Evolutionary conservation across 2,113 vertebrate species (phyloP).

Genomic region (Pao palembangensis): DNA sequence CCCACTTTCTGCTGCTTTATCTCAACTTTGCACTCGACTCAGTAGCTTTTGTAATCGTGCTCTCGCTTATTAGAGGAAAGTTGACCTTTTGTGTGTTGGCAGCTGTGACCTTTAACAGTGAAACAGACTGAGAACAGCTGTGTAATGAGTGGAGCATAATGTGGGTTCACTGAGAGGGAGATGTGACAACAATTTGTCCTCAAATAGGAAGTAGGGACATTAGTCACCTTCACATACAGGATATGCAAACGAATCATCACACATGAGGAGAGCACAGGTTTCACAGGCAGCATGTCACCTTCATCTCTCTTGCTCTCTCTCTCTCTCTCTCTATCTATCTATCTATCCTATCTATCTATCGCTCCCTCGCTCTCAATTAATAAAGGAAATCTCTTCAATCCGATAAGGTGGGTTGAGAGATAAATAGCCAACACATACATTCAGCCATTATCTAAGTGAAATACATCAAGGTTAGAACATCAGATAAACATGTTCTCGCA

Average conservation of each 20-base stretch:
- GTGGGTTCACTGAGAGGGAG: conserved; percentile 32
- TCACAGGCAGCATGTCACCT: conserved; percentile 53
- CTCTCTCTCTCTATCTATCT: too few relatives aligned
- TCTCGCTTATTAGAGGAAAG: conserved; percentile 61
- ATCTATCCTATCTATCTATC: too few relatives aligned
- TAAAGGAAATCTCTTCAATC: too few relatives aligned
- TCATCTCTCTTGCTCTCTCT: conserved; percentile 23
- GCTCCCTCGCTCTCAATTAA: too few relatives aligned
- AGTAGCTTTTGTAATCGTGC: conserved; percentile 58
- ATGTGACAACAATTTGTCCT: conserved; percentile 55
- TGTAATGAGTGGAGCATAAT: conserved; percentile 58
- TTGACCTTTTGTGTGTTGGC: conserved; percentile 72
- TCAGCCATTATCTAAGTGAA: too few relatives aligned
- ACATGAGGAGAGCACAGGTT: conserved; percentile 18
- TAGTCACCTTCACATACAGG: conserved; percentile 59
- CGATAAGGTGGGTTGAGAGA: too few relatives aligned
- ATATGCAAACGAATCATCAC: conserved; percentile 19
- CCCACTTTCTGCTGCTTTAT: conserved; percentile 25
- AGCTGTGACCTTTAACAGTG: conserved; percentile 68
- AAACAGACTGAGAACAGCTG: conserved; percentile 57
- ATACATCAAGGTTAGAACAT: too few relatives aligned
- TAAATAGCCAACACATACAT: too few relatives aligned
- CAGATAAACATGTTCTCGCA: too few relatives aligned
- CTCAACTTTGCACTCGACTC: conserved; percentile 23
- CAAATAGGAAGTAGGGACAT: conserved; percentile 65